A percentile compares a stretch with the other conserved stretches of the same genome.
phyloP scores from a whole-genome alignment of 2,888 invertebrate genomes.

The Mamestra brassicae region DNA sequence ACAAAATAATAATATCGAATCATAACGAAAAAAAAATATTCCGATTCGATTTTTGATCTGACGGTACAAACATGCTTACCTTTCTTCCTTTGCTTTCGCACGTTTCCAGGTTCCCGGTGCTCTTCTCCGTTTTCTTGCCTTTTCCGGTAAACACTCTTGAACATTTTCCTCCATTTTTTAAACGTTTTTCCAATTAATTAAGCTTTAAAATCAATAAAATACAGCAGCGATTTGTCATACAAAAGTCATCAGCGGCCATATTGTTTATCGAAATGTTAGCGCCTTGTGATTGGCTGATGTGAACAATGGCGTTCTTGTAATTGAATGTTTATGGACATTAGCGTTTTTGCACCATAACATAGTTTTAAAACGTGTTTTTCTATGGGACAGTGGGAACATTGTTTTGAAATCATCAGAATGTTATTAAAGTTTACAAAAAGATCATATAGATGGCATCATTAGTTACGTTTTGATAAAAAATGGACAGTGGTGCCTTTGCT shows the following conservation, averaged over 20 bases:
- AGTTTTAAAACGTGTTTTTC: slow-evolving; percentile 16
- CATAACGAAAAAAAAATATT: slow-evolving; percentile 15
- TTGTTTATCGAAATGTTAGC: slow-evolving; percentile 16
- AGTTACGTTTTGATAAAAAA: slow-evolving; percentile 19
- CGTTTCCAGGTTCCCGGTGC: slow-evolving; percentile 18
- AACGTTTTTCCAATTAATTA: slow-evolving; percentile 12
- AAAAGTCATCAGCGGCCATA: slow-evolving; percentile 19
- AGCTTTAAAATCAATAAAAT: slow-evolving; percentile 13
- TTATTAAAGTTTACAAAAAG: slow-evolving; percentile 15
- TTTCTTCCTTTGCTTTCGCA: slow-evolving; percentile 13
- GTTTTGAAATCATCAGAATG: slow-evolving; percentile 12
- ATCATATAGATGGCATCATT: slow-evolving; percentile 19
- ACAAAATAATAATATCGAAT: slow-evolving; percentile 22
- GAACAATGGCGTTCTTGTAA: slow-evolving; percentile 19
- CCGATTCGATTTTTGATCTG: slow-evolving; percentile 7
- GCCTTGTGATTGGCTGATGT: slow-evolving; percentile 6
- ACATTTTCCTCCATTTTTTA: slow-evolving; percentile 21
- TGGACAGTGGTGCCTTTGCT: neutral
- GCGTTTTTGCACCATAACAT: slow-evolving; percentile 10
- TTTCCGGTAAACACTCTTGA: slow-evolving; percentile 20
- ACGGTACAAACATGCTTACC: slow-evolving; percentile 19
- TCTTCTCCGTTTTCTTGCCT: slow-evolving; percentile 19
- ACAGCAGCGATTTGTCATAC: slow-evolving; percentile 15
- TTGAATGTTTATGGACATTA: slow-evolving; percentile 17
- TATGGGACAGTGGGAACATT: slow-evolving; percentile 22